Evolutionary conservation across 2,888 invertebrate genomes (phyloP).

Genomic region (Crepidodera aurea): DNA sequence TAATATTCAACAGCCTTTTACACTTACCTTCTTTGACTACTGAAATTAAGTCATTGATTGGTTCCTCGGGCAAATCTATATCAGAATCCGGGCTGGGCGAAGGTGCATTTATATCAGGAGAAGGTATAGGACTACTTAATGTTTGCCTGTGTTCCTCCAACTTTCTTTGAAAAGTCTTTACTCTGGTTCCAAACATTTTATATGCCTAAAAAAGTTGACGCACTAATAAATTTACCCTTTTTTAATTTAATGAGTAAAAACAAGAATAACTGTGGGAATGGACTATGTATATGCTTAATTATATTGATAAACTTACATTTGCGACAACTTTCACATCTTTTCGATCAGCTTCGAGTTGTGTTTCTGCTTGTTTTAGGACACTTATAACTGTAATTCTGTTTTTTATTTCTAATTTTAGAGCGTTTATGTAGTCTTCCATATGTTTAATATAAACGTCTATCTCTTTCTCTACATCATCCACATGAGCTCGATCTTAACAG

Average conservation of each 20-base stretch:
- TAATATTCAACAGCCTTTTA: no score
- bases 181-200: conserved; percentile 89
- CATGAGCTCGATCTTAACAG: conserved; percentile 77
- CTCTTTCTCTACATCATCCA: conserved; percentile 88
- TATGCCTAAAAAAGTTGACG: conserved; percentile 77
- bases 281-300: no score
- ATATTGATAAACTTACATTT: conserved; percentile 73
- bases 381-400: conserved; percentile 81
- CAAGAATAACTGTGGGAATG: no score
- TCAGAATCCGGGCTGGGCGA: conserved; percentile 87
- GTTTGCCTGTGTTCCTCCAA: conserved; percentile 81
- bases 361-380: conserved; percentile 80
- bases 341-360: conserved; percentile 88
- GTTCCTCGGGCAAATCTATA: conserved; percentile 71
- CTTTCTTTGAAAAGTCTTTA: conserved; percentile 85
- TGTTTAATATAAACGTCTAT: conserved; percentile 82
- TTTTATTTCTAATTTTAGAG: conserved; percentile 83
- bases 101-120: conserved; percentile 73
- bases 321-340: conserved; percentile 96
- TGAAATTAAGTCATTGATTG: conserved; percentile 12
- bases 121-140: conserved; percentile 74
- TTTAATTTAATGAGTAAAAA: no score
- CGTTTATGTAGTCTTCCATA: conserved; percentile 82
- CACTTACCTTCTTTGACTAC: conserved; percentile 33
- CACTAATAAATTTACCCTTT: no score